Percentiles rank a stretch among this genome's conserved stretches.
Conservation (phyloP, 1,140 invertebrate species). For the Diachasma alloeum region DNA sequence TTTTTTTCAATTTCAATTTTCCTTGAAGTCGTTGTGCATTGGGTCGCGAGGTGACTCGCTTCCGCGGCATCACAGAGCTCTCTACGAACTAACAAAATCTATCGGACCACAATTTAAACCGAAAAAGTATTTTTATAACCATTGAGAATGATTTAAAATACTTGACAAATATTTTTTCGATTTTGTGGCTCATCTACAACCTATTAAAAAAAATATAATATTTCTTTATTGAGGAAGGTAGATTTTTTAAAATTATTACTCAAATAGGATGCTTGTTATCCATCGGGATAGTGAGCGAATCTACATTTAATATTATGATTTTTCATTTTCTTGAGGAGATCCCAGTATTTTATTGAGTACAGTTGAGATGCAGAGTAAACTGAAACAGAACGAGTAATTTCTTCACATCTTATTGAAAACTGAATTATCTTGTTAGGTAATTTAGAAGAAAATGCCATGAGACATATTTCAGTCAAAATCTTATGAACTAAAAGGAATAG, state of each 20-base stretch:
- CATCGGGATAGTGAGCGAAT: constrained; percentile 10
- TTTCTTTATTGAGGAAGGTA: constrained; percentile 1
- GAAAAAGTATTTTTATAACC: neutral
- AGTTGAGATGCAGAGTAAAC: no score
- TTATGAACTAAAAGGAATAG: no score
- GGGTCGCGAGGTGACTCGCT: neutral
- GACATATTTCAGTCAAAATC: no score
- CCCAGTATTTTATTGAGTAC: neutral
- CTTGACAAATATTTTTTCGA: neutral
- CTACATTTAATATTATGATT: neutral
- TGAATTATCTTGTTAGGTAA: no score
- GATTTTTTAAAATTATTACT: neutral
- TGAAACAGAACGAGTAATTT: no score
- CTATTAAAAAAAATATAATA: neutral
- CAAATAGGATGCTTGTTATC: neutral
- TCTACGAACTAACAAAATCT: neutral
- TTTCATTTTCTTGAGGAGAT: neutral
- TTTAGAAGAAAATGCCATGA: no score
- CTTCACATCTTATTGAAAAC: no score
- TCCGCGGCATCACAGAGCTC: constrained; percentile 21
- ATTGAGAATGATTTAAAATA: neutral
- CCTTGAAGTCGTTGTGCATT: constrained; percentile 17
- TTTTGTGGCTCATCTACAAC: neutral
- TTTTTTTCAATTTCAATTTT: neutral
- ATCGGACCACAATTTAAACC: neutral